Base-by-base conservation (phyloP, 2,888 invertebrate species). In the Pyrrhosoma nymphula region DNA sequence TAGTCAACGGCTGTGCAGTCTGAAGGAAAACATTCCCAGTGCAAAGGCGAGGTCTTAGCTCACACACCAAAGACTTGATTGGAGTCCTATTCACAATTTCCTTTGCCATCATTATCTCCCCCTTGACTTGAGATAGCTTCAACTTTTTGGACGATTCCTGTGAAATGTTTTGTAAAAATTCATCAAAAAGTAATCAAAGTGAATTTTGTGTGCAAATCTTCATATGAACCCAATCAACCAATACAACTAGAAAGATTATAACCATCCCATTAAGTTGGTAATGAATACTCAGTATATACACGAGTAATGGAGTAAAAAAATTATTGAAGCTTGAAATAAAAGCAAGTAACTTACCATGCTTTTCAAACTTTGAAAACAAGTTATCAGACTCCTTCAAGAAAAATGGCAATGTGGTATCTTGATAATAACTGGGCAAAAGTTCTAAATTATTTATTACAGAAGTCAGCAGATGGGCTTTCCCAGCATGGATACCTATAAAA, bases 361-460 rank as follows among this genome's bases (percentile, higher is more conserved):
- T 97, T 96, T 98, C 97, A 96, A 98, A 98, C 95, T 98, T 97
- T 88, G 97, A 97, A 96, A 98, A 98, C 47, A 99, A 97, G 90
- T 98, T 98, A 96, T 98, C 98, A 96, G 98, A 98, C 97, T 99
- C 98, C 95, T 98, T 98, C 30, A 99, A 97, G 56, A 98, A 98
- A 97, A 99, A 99, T 0, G 99, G 98, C 96, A 99, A 96, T 0
- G 98, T 98, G 0, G 98, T 98, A 96, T 98, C 98, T 96, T 98
- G 97, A 97, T 99, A 99, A 97, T 99, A 99, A 96, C 99, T 98
- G 0, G 98, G 97, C 96, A 98, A 97, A 96, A 99, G 97, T 97
- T 99, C 98, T 96, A 99, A 98, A 96, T 99, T 99, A 96, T 98
- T 98, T 95, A 99, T 99, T 95, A 99, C 99, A 16, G 98, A 98